Conservation (phyloP, 2,797 vertebrate genomes). For the Phoeniculus purpureus region DNA sequence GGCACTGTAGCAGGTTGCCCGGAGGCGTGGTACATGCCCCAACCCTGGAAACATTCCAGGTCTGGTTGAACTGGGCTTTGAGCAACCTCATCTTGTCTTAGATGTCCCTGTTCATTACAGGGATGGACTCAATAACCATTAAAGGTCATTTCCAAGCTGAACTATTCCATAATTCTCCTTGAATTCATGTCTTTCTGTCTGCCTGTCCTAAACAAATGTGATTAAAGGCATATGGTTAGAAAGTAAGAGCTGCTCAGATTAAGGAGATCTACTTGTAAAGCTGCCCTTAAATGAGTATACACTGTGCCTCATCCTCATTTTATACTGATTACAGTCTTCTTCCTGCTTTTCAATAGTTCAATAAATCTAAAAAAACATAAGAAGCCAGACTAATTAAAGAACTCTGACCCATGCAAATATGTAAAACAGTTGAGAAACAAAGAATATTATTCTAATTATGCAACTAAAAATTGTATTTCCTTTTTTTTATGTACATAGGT, state of each 20-base stretch:
- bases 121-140: background rate
- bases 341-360: background rate
- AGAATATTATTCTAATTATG: background rate
- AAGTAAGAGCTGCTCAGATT: background rate
- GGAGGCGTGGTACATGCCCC: background rate
- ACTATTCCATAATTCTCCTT: background rate
- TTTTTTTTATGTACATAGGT: background rate
- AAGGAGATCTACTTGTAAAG: background rate
- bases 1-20: background rate
- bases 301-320: background rate
- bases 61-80: background rate
- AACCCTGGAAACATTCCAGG: background rate
- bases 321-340: background rate
- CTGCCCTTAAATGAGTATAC: background rate
- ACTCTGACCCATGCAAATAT: background rate
- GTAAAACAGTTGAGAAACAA: background rate
- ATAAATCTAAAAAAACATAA: background rate
- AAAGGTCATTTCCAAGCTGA: background rate
- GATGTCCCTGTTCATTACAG: background rate
- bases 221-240: background rate
- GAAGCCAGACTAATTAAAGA: background rate
- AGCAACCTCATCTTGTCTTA: background rate
- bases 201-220: background rate
- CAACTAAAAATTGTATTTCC: background rate
- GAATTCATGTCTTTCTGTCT: background rate